Evolutionary conservation across 1,140 invertebrate genomes (phyloP).

Genomic region (Xylocopa sonorina): DNA sequence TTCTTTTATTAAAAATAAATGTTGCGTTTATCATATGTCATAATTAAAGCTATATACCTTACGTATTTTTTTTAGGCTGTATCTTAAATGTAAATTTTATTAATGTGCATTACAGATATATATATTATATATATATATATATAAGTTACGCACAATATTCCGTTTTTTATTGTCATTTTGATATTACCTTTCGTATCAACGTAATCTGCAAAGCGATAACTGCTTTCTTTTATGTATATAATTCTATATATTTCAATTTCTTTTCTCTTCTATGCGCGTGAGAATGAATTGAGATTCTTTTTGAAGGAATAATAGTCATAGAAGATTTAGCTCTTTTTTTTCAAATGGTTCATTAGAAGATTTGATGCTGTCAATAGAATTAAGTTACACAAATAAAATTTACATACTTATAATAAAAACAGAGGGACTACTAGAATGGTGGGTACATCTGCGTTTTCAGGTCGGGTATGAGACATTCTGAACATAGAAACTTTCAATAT

Average conservation of each 20-base stretch:
- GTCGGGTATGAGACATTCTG: neutral
- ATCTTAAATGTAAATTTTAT: neutral
- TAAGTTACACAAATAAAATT: neutral
- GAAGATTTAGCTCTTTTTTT: neutral
- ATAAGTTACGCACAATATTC: neutral
- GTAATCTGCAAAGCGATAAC: constrained; percentile 10
- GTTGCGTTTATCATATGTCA: constrained; percentile 26
- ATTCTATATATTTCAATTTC: neutral
- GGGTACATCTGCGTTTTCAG: neutral
- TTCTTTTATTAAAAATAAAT: neutral
- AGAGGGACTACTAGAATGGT: neutral
- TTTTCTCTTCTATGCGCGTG: neutral
- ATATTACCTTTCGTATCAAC: constrained; percentile 38
- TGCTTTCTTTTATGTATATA: constrained; percentile 17
- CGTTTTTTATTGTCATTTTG: neutral
- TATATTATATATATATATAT: neutral
- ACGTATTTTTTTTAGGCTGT: neutral
- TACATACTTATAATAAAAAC: neutral
- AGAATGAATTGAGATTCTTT: neutral
- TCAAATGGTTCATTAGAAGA: neutral
- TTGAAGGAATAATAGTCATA: neutral
- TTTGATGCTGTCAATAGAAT: neutral
- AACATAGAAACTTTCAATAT: neutral
- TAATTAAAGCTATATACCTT: constrained; percentile 10
- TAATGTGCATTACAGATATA: no score